phyloP scores from a whole-genome alignment of 2,797 vertebrate species.

The Sarcophilus harrisii region DNA sequence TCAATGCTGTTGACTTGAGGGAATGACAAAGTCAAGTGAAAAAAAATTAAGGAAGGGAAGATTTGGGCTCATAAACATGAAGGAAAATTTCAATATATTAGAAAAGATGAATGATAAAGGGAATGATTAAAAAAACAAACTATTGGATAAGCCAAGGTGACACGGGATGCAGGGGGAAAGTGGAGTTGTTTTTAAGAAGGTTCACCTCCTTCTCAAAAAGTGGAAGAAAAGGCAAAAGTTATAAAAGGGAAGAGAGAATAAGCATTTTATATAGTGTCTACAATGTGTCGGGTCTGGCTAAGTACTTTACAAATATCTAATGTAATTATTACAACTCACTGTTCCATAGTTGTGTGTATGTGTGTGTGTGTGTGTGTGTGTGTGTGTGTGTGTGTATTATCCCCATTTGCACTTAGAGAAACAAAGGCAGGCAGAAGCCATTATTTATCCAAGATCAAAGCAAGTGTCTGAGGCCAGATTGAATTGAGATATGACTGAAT shows the following conservation, averaged over 20 bases:
- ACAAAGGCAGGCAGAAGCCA: no score
- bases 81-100: background rate
- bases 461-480: background rate
- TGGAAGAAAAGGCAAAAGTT: background rate
- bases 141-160: background rate
- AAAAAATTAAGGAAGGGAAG: background rate
- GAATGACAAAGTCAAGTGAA: background rate
- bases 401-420: no score
- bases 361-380: no score
- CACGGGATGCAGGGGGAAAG: background rate
- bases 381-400: no score
- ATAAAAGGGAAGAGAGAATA: background rate
- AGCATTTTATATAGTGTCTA: background rate
- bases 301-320: background rate
- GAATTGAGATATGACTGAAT: background rate
- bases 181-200: background rate
- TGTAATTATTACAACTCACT: no score
- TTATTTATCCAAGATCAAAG: background rate
- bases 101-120: background rate
- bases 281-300: background rate
- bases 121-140: background rate
- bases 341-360: no score
- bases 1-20: background rate
- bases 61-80: background rate
- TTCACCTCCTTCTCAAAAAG: background rate